Percentiles rank a stretch among this genome's conserved stretches.
Conservation (phyloP, 2,888 invertebrate species). For the Oxycera nigricornis region DNA sequence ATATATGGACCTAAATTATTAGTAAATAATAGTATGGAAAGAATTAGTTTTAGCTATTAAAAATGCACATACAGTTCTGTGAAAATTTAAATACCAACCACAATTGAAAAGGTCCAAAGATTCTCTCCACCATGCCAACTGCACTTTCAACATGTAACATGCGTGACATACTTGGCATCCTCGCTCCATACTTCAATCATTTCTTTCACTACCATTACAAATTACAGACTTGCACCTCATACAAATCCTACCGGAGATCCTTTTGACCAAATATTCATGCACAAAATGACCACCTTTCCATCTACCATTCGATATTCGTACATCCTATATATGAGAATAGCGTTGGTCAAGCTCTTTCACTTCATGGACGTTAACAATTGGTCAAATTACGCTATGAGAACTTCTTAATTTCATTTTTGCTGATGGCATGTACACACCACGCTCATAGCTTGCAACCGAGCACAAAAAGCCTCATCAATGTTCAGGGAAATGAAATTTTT, state of each 20-base stretch:
- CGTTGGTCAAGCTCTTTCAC: slow-evolving; percentile 34
- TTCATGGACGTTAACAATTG: slow-evolving; percentile 43
- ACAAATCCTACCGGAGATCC: neutral
- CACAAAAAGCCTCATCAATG: slow-evolving; percentile 39
- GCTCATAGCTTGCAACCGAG: neutral
- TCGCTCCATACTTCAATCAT: neutral
- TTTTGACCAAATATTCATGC: neutral
- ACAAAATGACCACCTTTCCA: neutral
- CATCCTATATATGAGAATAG: too few species aligned
- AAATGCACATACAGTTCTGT: too few species aligned
- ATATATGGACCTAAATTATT: neutral
- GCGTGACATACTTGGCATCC: too few species aligned
- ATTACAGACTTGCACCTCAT: neutral
- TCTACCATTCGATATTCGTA: neutral
- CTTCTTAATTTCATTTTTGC: slow-evolving; percentile 42
- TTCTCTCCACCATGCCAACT: too few species aligned
- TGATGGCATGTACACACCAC: slow-evolving; percentile 8
- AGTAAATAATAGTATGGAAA: neutral
- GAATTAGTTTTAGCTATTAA: too few species aligned
- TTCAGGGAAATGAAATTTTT: slow-evolving; percentile 25
- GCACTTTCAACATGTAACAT: too few species aligned
- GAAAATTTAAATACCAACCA: too few species aligned
- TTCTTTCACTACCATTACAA: neutral
- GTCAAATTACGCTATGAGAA: slow-evolving; percentile 45
- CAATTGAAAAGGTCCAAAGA: too few species aligned